Base-by-base conservation (phyloP, 2,888 invertebrate species). In the Cylindroiulus punctatus region DNA sequence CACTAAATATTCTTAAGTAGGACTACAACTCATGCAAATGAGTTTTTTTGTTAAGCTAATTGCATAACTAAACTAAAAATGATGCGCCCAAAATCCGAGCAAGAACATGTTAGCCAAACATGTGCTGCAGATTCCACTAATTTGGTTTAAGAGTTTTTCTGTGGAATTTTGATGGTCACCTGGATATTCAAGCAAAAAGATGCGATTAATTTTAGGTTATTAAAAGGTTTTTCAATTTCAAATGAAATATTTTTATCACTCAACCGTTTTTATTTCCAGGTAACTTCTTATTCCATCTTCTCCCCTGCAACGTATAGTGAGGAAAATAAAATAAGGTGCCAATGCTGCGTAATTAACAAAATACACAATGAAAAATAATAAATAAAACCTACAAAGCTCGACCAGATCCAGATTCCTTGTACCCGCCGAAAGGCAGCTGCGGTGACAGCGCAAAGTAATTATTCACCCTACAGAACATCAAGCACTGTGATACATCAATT, bases 351-450 rank as follows among this genome's bases (percentile, higher is more conserved):
- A 40, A 40, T 8, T 4, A 32, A 3, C 22, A 42, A 30, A 7
- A 14, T 32, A 84, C 14, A 19, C 10, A 5, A 44, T 47, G n/a
- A 22, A 47, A 84, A 81, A 0, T 81, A 81, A 81, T 81, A 81
- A 32, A 17, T 32, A 22, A 84, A 42, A 84, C 86, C 86, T 88
- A 88, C 87, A 87, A n/a, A 82, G 88, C 88, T 44, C 89, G 87
- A n/a, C 90, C 90, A 65, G 88, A 44, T 7, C 90, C 90, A 19
- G 89, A 89, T 86, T 89, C 87, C 87, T 90, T 90, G 87, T 88
- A 90, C 14, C 90, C 90, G 65, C 90, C 90, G 87, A 89, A 90
- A 19, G 90, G 89, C 36, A 89, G 88, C 76, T 89, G 89, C 17
- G 88, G 88, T 4, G 86, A 36, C 7, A 89, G 85, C 7, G 86